A percentile compares a stretch with the other conserved stretches of the same genome.
phyloP scores from a whole-genome alignment of 2,113 vertebrate genomes.

The Pedetes capensis region DNA sequence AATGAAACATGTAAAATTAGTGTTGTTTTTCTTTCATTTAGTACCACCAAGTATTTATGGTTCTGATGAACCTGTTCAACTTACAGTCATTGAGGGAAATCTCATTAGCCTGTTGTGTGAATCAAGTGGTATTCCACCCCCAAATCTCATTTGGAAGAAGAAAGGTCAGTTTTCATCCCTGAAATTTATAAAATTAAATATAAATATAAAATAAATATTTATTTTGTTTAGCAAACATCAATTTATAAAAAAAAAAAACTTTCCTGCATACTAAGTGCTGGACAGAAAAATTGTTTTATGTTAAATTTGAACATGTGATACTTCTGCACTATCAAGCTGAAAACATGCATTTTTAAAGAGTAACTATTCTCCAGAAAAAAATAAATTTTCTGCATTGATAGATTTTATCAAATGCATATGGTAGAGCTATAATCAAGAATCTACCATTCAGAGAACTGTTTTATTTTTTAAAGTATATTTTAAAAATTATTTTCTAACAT shows the following conservation, averaged over 20 bases:
- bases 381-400: background rate
- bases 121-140: conserved; percentile 95
- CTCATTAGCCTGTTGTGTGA: conserved; percentile 93
- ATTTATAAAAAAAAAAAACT: background rate
- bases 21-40: conserved; percentile 70
- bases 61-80: conserved; percentile 85
- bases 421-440: background rate
- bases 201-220: background rate
- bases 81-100: conserved; percentile 91
- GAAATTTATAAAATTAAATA: conserved; percentile 28
- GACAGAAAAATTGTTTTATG: background rate
- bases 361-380: background rate
- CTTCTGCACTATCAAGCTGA: background rate
- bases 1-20: background rate
- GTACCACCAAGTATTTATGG: conserved; percentile 91
- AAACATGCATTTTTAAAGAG: background rate
- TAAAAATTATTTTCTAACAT: conserved; percentile 1
- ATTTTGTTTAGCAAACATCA: background rate
- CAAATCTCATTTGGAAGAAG: conserved; percentile 93
- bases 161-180: conserved; percentile 83
- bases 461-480: background rate
- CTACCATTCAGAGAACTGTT: background rate
- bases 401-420: background rate
- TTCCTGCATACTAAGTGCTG: background rate
- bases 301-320: background rate